A percentile compares a stretch with the other conserved stretches of the same genome.
phyloP scores from a whole-genome alignment of 2,888 invertebrate genomes.

The Ormyrus labotus region DNA sequence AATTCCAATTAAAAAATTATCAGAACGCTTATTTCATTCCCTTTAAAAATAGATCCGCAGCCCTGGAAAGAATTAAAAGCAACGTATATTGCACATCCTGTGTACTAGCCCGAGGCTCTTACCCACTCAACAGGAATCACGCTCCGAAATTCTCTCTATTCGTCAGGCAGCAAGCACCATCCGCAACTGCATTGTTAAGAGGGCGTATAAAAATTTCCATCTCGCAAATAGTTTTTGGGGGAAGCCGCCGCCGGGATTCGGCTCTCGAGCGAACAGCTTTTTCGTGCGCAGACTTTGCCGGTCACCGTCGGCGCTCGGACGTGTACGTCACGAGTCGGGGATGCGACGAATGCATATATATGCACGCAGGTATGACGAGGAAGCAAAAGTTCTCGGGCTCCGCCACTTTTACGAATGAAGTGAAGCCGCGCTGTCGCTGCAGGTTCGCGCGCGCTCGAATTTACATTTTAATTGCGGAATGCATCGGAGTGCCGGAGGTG shows the following conservation, averaged over 20 bases:
- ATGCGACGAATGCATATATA: background rate
- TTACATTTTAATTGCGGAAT: constrained; percentile 58
- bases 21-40: too few relatives aligned
- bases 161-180: too few relatives aligned
- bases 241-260: background rate
- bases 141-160: too few relatives aligned
- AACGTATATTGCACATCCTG: too few relatives aligned
- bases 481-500: constrained; percentile 10
- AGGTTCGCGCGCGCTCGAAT: constrained; percentile 29
- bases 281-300: background rate
- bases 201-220: constrained; percentile 22
- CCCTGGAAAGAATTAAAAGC: too few relatives aligned
- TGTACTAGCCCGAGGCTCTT: too few relatives aligned
- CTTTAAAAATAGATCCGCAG: too few relatives aligned
- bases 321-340: background rate
- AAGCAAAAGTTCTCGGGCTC: constrained; percentile 39
- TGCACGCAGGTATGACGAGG: background rate
- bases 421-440: background rate
- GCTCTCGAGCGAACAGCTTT: background rate
- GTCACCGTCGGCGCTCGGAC: background rate
- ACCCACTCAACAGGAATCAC: too few relatives aligned
- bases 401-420: constrained; percentile 55
- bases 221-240: constrained; percentile 27
- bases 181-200: too few relatives aligned
- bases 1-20: too few relatives aligned